phyloP scores from a whole-genome alignment of 2,888 invertebrate genomes.

The Brachypalpus laphriformis region DNA sequence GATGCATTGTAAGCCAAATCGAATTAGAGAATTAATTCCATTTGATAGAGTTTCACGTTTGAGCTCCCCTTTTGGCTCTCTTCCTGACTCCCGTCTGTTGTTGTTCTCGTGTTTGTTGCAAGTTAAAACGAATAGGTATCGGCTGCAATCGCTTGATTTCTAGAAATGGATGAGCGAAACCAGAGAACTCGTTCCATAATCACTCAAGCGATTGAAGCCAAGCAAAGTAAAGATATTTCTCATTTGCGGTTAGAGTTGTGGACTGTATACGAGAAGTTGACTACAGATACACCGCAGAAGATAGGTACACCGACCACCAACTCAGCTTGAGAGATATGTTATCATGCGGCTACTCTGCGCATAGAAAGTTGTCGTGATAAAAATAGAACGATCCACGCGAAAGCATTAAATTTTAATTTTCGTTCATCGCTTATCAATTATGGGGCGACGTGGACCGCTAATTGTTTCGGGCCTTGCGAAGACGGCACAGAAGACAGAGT shows the following conservation, averaged over 20 bases:
- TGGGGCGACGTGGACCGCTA: slow-evolving; percentile 4
- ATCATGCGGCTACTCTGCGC: not conserved
- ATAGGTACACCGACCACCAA: slow-evolving; percentile 4
- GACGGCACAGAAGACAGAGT: not conserved
- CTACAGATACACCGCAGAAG: slow-evolving; percentile 25
- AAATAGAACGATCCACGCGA: not conserved
- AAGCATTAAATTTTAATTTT: not conserved
- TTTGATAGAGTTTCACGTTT: slow-evolving; percentile 67
- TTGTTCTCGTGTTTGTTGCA: not conserved
- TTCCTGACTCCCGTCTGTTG: not conserved
- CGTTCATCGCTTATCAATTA: slow-evolving; percentile 31
- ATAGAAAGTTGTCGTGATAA: not conserved
- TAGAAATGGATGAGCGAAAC: slow-evolving; percentile 24
- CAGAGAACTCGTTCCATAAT: slow-evolving; percentile 47
- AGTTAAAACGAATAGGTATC: no score
- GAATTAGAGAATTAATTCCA: slow-evolving; percentile 62
- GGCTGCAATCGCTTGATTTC: not conserved
- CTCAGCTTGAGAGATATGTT: not conserved
- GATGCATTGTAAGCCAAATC: slow-evolving; percentile 53
- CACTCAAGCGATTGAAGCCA: slow-evolving; percentile 47
- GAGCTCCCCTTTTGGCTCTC: not conserved
- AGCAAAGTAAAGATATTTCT: slow-evolving; percentile 35
- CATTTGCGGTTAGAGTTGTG: slow-evolving; percentile 38
- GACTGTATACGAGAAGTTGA: slow-evolving; percentile 32
- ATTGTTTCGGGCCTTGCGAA: slow-evolving; percentile 1